Conservation (phyloP, 2,888 invertebrate species). For the Nymphalis c-album region DNA sequence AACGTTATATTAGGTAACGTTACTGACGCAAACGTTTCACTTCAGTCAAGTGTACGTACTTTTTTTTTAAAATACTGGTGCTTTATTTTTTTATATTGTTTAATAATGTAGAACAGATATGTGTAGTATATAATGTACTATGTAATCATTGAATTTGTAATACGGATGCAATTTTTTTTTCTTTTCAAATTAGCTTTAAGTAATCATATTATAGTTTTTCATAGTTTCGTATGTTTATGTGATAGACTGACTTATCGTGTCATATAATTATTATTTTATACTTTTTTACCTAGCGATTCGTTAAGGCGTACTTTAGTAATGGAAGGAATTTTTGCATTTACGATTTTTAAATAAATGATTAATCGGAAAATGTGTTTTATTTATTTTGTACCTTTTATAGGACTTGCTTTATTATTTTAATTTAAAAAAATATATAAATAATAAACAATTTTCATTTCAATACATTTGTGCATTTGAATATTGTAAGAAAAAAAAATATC, state of each 20-base stretch:
- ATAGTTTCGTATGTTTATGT: constrained; percentile 40
- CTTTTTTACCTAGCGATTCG: constrained; percentile 40
- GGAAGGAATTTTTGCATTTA: constrained; percentile 48
- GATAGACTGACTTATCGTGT: constrained; percentile 48
- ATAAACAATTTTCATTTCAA: no score
- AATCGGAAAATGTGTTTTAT: constrained; percentile 33
- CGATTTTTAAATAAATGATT: constrained; percentile 50
- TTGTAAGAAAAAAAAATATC: no score
- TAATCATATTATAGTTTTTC: constrained; percentile 16
- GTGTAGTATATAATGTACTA: no score
- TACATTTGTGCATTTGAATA: no score
- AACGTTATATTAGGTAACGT: no score
- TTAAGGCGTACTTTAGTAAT: constrained; percentile 41
- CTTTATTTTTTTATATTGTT: constrained; percentile 9
- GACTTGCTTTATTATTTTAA: background rate
- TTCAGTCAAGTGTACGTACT: background rate
- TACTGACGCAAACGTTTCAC: no score
- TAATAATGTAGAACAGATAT: background rate
- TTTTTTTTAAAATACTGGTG: constrained; percentile 12
- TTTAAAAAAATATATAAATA: no score
- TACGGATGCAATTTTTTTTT: background rate
- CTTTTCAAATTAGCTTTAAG: constrained; percentile 30
- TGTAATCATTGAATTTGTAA: background rate
- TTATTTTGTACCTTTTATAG: background rate
- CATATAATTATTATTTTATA: constrained; percentile 39